Evolutionary conservation across 2,888 invertebrate genomes (phyloP), one percentile per base, ranked within the genome.

Genomic region (Acanthopleura granulata): DNA sequence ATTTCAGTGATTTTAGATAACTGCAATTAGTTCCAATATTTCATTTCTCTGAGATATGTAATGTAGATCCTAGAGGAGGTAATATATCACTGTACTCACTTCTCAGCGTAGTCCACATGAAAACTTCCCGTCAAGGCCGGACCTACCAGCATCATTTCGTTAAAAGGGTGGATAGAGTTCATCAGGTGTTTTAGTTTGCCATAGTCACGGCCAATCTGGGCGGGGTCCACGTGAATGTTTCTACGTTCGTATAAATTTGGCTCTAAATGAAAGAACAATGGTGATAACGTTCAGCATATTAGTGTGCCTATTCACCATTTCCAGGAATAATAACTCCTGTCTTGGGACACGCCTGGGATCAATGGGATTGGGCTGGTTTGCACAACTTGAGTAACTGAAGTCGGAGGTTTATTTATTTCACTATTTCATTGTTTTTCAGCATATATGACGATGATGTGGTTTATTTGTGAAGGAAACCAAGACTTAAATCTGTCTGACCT

Each of bases 221-320:
- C 66, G 1, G 66, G 66, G 25, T 66, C 66, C 66, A 66, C 66
- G 16, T 27, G 25, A 15, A 22, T 15, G 66, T 27, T 27, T 22
- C 25, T 66, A 16, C 66, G 22, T 66, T 66, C 25, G 66, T 66
- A 66, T 25, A 66, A 66, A 66, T 66, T 66, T 6, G 66, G 66
- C 14, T 66, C 66, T 66, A 25, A 27, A 6, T 18, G 18, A 57
- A 57, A 57, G 57, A 57, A n/a, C n/a, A n/a, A 57, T 57, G 12
- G 22, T n/a, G 12, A 57, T 22, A 57, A 18, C 3, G 40, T 6
- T 6, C 40, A 40, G 9, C 40, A 40, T 40, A 40, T 40, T 3
- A 57, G 12, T 3, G 12, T 12, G 12, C 57, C 12, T 57, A n/a
- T 57, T 57, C 57, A 6, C 4, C 12, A 57, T n/a, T 1, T 1